A percentile compares a stretch with the other conserved stretches of the same genome.
These are phyloP conservation scores for Octomys mimax DNA, from an alignment of 2,797 vertebrate species.

Conservation along the genomic window DNA sequence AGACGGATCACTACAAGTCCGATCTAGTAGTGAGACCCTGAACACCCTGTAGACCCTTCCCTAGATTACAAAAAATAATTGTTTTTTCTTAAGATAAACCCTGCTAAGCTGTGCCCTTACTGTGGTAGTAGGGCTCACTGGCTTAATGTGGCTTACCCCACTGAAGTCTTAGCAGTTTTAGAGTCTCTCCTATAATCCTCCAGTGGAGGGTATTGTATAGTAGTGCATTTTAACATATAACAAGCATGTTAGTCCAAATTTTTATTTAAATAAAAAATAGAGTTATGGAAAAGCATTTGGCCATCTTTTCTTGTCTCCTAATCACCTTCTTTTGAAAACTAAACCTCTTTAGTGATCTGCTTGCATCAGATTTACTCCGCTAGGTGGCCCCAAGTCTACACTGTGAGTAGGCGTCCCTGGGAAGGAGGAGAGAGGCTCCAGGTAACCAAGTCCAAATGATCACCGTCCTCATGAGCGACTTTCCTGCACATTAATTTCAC, in stretches of 20 bases:
- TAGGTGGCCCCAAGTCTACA: not conserved
- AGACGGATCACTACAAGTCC: too few relatives aligned
- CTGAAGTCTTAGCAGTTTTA: conserved; percentile 4
- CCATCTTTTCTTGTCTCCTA: not conserved
- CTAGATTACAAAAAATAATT: not conserved
- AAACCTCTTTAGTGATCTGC: not conserved
- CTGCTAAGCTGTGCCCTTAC: not conserved
- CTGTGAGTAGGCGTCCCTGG: not conserved
- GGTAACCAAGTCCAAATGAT: not conserved
- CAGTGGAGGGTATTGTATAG: not conserved
- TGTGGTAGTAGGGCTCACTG: not conserved
- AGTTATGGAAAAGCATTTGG: not conserved
- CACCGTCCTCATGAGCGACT: not conserved
- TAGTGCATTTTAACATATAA: not conserved
- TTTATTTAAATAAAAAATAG: conserved; percentile 34
- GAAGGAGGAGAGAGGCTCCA: not conserved
- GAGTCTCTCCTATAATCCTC: not conserved
- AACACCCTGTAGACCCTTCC: too few relatives aligned
- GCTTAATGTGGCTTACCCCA: not conserved
- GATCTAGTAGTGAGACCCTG: too few relatives aligned
- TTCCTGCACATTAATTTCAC: conserved; percentile 19
- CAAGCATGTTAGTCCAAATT: not conserved
- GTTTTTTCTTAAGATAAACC: not conserved
- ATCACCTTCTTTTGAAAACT: conserved; percentile 42
- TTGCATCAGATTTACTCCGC: not conserved